Evolutionary conservation across 2,113 vertebrate genomes (phyloP).

Genomic region (Scalopus aquaticus): DNA sequence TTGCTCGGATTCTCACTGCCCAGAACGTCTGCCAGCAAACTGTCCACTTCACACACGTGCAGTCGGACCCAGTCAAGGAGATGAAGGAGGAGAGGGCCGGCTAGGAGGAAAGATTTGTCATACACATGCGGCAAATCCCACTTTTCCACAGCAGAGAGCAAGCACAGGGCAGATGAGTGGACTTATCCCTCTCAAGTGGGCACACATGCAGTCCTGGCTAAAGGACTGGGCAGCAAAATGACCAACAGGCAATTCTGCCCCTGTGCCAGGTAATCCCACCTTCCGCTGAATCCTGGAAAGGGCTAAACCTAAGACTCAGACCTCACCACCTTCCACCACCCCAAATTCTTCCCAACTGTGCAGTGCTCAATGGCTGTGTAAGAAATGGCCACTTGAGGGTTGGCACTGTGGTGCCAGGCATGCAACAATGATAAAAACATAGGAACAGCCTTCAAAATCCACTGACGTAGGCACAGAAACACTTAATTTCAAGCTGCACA

Average conservation of each 20-base stretch:
- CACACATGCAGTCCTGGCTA: background rate
- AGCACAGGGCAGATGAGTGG: background rate
- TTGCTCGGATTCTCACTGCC: constrained; percentile 92
- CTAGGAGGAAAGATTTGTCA: constrained; percentile 79
- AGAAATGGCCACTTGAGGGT: background rate
- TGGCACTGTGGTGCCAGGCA: background rate
- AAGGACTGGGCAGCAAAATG: background rate
- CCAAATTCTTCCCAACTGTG: background rate
- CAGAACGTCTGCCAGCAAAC: constrained; percentile 91
- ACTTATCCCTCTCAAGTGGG: background rate
- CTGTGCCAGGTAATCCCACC: background rate
- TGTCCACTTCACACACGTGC: constrained; percentile 94
- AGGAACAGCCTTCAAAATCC: background rate
- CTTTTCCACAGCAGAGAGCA: background rate
- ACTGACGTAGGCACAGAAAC: background rate
- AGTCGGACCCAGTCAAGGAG: constrained; percentile 97
- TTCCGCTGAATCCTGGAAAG: background rate
- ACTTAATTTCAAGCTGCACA: background rate
- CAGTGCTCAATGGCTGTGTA: background rate
- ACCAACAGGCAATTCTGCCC: background rate
- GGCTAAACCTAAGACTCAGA: background rate
- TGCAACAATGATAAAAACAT: background rate
- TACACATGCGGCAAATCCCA: background rate
- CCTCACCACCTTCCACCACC: background rate
- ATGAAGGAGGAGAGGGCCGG: constrained; percentile 92